Evolutionary conservation across 2,888 invertebrate genomes (phyloP).

Genomic region (Fragum fragum): DNA sequence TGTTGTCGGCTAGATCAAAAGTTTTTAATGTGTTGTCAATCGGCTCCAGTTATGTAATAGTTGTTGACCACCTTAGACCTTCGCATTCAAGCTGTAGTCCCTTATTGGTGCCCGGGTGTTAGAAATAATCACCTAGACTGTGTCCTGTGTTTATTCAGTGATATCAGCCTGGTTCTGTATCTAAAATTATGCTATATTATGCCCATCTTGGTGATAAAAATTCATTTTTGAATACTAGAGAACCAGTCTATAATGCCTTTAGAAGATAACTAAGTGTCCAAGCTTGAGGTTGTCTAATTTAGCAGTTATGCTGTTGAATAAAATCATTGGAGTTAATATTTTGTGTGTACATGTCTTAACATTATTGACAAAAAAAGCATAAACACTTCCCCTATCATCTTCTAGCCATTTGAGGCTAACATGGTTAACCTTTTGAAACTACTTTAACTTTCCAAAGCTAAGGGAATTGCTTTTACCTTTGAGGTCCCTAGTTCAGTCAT

Average conservation of each 20-base stretch:
- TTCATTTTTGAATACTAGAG: background rate
- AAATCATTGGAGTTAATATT: too few relatives aligned
- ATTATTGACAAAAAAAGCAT: too few relatives aligned
- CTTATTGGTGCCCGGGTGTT: background rate
- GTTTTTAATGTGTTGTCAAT: background rate
- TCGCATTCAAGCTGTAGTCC: background rate
- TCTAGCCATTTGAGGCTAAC: too few relatives aligned
- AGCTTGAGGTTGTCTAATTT: too few relatives aligned
- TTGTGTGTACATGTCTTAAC: too few relatives aligned
- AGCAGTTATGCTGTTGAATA: too few relatives aligned
- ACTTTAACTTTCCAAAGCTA: too few relatives aligned
- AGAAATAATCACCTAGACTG: conserved; percentile 8
- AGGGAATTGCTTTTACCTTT: background rate
- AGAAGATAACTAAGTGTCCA: too few relatives aligned
- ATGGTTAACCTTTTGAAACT: too few relatives aligned
- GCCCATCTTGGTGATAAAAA: background rate
- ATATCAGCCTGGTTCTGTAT: background rate
- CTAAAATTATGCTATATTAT: background rate
- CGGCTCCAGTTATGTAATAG: background rate
- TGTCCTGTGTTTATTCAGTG: background rate
- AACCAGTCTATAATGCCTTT: too few relatives aligned
- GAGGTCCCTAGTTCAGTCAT: background rate
- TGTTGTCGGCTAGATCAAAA: background rate
- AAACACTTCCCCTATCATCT: too few relatives aligned
- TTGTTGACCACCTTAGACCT: conserved; percentile 3